Percentiles rank a stretch among this genome's conserved stretches.
These are phyloP conservation scores for Scomber colias DNA, from an alignment of 2,113 vertebrate species.

Conservation along the genomic window DNA sequence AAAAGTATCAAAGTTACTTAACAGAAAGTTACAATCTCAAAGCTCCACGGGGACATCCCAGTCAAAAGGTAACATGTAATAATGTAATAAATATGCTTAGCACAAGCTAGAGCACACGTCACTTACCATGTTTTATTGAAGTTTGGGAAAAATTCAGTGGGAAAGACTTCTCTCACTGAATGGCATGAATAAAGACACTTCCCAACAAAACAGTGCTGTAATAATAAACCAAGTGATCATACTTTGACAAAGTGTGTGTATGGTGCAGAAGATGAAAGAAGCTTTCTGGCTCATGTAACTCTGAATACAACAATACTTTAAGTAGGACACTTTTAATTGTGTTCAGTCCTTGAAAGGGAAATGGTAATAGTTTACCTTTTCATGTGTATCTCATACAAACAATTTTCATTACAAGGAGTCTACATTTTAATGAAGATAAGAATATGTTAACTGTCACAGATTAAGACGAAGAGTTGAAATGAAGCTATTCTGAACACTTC, in stretches of 20 bases:
- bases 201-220: neutral
- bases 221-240: conserved; percentile 8
- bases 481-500: conserved; percentile 48
- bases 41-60: neutral
- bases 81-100: neutral
- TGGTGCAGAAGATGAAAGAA: conserved; percentile 34
- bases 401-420: conserved; percentile 23
- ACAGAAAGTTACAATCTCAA: conserved; percentile 8
- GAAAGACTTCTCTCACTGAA: too few relatives aligned
- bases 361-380: conserved; percentile 36
- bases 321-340: conserved; percentile 33
- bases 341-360: conserved; percentile 28
- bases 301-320: conserved; percentile 20
- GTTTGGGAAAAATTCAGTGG: neutral
- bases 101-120: neutral
- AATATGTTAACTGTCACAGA: conserved; percentile 21
- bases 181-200: too few relatives aligned
- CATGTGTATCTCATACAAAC: conserved; percentile 17
- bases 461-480: conserved; percentile 18
- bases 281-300: conserved; percentile 12
- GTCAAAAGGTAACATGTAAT: neutral
- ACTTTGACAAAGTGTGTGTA: conserved; percentile 4
- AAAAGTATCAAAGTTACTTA: conserved; percentile 36
- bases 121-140: neutral
- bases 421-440: conserved; percentile 21